A percentile compares a stretch with the other conserved stretches of the same genome.
Conservation (phyloP, 2,888 invertebrate species). For the Melieria omissa region DNA sequence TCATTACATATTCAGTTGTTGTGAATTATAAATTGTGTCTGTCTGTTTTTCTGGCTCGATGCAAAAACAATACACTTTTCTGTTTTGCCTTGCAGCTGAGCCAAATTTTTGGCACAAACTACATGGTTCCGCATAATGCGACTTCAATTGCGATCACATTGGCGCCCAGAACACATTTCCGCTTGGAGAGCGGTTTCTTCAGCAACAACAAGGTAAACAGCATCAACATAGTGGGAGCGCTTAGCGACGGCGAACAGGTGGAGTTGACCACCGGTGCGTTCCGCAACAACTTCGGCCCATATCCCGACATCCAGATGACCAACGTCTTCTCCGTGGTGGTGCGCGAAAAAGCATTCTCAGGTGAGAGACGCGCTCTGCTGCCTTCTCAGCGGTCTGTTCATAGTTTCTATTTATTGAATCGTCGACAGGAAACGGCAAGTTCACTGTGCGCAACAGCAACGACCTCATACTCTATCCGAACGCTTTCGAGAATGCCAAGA, state of each 20-base stretch:
- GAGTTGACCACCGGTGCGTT: slow-evolving; percentile 61
- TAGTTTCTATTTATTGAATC: not conserved
- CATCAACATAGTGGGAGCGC: slow-evolving; percentile 56
- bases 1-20: no score
- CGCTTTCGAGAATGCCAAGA: slow-evolving; percentile 60
- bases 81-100: slow-evolving; percentile 50
- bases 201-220: slow-evolving; percentile 57
- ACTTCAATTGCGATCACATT: slow-evolving; percentile 55
- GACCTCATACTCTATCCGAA: slow-evolving; percentile 54
- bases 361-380: slow-evolving; percentile 48
- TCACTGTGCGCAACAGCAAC: slow-evolving; percentile 56
- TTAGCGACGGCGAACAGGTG: slow-evolving; percentile 54
- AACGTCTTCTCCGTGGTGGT: slow-evolving; percentile 58
- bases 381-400: not conserved
- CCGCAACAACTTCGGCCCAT: slow-evolving; percentile 51
- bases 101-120: slow-evolving; percentile 53
- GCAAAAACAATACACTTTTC: not conserved
- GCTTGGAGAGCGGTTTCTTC: slow-evolving; percentile 57
- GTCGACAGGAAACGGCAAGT: slow-evolving; percentile 57
- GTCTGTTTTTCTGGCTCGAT: no score
- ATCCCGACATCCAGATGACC: slow-evolving; percentile 61
- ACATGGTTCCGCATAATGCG: slow-evolving; percentile 53
- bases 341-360: slow-evolving; percentile 56
- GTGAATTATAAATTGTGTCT: no score
- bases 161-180: slow-evolving; percentile 51